Evolutionary conservation across 2,797 vertebrate species (phyloP).

Genomic region (Pangasius mekongensis): DNA sequence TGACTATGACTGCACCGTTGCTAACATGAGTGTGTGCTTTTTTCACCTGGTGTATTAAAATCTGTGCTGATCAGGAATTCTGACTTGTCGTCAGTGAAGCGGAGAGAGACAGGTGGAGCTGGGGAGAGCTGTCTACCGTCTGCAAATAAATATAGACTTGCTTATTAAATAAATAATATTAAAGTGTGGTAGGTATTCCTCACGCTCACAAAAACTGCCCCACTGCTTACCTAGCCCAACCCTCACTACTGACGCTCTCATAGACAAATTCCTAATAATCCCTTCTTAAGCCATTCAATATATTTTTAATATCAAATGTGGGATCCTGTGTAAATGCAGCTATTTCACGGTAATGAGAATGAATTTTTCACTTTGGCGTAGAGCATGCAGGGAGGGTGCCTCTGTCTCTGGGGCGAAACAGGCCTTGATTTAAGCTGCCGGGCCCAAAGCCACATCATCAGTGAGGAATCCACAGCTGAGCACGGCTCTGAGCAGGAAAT

Average conservation of each 20-base stretch:
- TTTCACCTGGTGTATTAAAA: neutral
- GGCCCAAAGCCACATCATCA: constrained; percentile 48
- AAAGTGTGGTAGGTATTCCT: neutral
- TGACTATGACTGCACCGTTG: neutral
- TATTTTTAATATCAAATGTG: constrained; percentile 32
- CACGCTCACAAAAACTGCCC: neutral
- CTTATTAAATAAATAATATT: neutral
- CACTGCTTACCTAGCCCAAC: neutral
- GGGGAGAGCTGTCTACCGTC: neutral
- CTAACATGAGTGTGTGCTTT: neutral
- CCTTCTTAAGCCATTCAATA: constrained; percentile 25
- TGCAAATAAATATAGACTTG: neutral
- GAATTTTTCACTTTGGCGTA: constrained; percentile 38
- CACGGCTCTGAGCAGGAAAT: constrained; percentile 43
- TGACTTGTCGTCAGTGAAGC: neutral
- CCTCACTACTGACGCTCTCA: neutral
- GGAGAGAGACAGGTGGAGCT: neutral
- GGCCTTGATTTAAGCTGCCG: constrained; percentile 37
- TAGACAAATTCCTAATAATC: constrained; percentile 31
- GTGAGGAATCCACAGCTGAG: constrained; percentile 50
- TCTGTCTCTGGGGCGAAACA: constrained; percentile 40
- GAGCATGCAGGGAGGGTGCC: constrained; percentile 35
- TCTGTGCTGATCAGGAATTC: neutral
- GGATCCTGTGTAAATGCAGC: constrained; percentile 11
- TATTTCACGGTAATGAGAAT: constrained; percentile 30